These are phyloP conservation scores for Macrosiphum euphorbiae DNA, from an alignment of 2,888 invertebrate species.

Conservation along the genomic window DNA sequence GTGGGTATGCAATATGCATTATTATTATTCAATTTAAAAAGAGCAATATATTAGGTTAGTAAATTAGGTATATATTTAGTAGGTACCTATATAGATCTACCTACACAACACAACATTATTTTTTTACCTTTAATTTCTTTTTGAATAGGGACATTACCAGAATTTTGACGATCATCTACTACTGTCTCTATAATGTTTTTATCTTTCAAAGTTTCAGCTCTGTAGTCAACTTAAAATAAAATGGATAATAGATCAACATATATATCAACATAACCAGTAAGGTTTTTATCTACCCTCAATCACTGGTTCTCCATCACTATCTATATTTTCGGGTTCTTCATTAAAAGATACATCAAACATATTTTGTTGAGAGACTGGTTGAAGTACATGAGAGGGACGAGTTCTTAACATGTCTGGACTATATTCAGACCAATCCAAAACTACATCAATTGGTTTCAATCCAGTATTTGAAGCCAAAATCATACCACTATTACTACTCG, in stretches of 20 bases:
- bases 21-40: too few species aligned
- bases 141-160: too few species aligned
- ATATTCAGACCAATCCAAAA: not conserved
- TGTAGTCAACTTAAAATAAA: not conserved
- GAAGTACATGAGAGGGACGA: not conserved
- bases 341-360: not conserved
- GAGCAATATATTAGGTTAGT: too few species aligned
- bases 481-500: too few species aligned
- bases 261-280: too few species aligned
- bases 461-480: too few species aligned
- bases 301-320: not conserved
- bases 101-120: too few species aligned
- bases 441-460: not conserved
- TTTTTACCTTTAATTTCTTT: too few species aligned
- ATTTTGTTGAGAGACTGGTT: not conserved
- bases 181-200: not conserved
- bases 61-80: not conserved
- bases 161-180: not conserved
- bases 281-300: not conserved
- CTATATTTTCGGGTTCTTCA: not conserved
- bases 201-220: constrained; percentile 12
- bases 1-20: too few species aligned
- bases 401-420: constrained; percentile 9
- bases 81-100: not conserved
- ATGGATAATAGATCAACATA: too few species aligned